Percentiles rank a stretch among this genome's conserved stretches.
phyloP scores from a whole-genome alignment of 2,113 vertebrate species.

The Deroptyus accipitrinus region DNA sequence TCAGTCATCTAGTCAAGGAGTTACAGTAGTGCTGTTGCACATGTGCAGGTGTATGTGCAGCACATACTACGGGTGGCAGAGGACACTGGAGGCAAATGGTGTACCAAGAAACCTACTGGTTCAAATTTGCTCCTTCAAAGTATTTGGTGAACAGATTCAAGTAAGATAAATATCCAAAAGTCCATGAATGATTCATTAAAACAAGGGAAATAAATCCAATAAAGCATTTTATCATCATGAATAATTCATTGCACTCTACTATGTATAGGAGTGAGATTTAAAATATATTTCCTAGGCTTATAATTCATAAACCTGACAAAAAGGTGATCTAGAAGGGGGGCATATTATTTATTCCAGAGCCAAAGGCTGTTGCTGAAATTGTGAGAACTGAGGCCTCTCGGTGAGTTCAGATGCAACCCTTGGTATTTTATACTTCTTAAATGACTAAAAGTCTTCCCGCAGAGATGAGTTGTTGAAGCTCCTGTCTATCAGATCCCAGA shows the following conservation, averaged over 20 bases:
- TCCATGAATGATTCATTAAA: constrained; percentile 7
- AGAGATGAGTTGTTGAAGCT: neutral
- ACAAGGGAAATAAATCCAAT: neutral
- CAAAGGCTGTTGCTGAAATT: neutral
- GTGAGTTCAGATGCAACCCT: neutral
- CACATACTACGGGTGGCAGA: neutral
- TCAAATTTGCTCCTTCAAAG: neutral
- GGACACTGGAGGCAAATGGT: neutral
- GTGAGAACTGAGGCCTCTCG: neutral
- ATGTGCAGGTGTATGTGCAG: neutral
- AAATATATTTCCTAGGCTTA: neutral
- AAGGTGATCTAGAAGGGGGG: neutral
- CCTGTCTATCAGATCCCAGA: neutral
- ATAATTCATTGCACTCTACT: constrained; percentile 1
- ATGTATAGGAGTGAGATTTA: neutral
- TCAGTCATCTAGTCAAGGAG: neutral
- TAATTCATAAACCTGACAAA: neutral
- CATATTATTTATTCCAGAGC: neutral
- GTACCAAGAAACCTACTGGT: neutral
- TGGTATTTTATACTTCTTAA: neutral
- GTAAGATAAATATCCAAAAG: neutral
- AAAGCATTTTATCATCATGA: neutral
- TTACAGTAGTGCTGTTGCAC: neutral
- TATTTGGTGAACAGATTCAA: neutral
- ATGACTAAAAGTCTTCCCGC: neutral